Evolutionary conservation across 1,140 invertebrate species (phyloP), one percentile per base, ranked within the genome.

Genomic region (Ips typographus): DNA sequence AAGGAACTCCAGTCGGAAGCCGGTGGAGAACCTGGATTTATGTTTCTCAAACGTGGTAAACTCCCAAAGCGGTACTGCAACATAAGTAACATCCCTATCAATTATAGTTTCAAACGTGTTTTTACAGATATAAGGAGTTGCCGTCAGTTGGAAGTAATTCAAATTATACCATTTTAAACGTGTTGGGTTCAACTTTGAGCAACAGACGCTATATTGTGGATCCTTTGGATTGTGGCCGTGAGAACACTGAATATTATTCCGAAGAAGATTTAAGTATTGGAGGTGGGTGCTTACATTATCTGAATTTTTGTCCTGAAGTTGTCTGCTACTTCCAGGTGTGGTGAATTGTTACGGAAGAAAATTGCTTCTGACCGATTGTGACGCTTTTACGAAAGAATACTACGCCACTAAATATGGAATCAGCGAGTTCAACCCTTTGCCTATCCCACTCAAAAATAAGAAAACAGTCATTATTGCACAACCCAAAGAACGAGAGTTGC

Each of bases 331-430:
- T 70, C 40, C 37, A 63, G 87, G 89, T 1, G 84, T 88, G 1
- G 78, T 97, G 1, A 89, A 91, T 71, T 87, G 94, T 22, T 95
- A 88, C 73, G 93, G 93, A 4, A 83, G 94, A 55, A 86, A 88
- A 53, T 86, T 97, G 39, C 83, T 94, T 0, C 81, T 98, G 0
- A 92, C 89, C 0, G 90, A 95, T 77, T 92, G 93, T 72, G 95
- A 98, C 82, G 82, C 85, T 22, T 95, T 92, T 74, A 98, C 94
- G 0, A 93, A 90, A 78, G 87, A 92, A 51, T 97, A 93, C 82
- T 97, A 95, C 79, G 86, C 88, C 3, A 67, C 59, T 22, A 80
- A 77, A 61, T 80, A 80, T 61, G 78, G 77, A 73, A 52, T 84
- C 76, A 85, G 90, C 72, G 82, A 86, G 60, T 90, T 91, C 70